Evolutionary conservation across 2,888 invertebrate genomes (phyloP), one percentile per base, ranked within the genome.

Genomic region (Lobophora halterata): DNA sequence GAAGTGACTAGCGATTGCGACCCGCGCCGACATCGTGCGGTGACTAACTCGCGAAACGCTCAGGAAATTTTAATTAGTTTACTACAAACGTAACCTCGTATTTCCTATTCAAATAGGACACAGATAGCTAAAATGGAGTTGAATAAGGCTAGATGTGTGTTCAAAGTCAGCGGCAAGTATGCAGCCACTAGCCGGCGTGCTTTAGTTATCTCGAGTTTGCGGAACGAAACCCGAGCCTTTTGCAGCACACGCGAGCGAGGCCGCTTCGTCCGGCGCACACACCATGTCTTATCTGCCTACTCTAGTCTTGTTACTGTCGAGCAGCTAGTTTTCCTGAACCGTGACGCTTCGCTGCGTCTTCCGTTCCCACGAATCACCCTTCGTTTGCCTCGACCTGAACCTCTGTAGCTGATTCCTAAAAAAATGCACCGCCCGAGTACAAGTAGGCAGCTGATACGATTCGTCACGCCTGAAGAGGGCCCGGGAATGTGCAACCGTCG

Each of bases 191-290:
- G 60, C 57, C 59, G 58, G 55, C 61, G 60, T 63, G 61, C 61
- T 55, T 74, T 71, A 79, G 79, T 65, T 77, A 82, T 83, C 79
- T 83, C 63, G 74, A 76, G 70, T 79, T 83, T 85, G 82, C 86
- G 85, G 86, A 86, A 86, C 73, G 85, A 77, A 81, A 83, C 78
- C 65, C 72, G 79, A 85, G 79, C 79, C 63, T 67, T 71, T 65
- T 65, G 74, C 67, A 71, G 70, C 62, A 68, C 75, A 72, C 64
- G 77, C 73, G 69, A 68, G 70, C 80, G 77, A 81, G 82, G 80
- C 69, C 81, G 59, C 61, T 58, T 55, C 65, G 67, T 57, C 54
- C 58, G 59, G 39, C 44, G 52, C 48, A 49, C n/a, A n/a, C 46
- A 34, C 42, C 31, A 26, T 31, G 25, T 46, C 46, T 38, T 48